phyloP scores from a whole-genome alignment of 2,888 invertebrate species.

The Rhorus exstirpatorius region DNA sequence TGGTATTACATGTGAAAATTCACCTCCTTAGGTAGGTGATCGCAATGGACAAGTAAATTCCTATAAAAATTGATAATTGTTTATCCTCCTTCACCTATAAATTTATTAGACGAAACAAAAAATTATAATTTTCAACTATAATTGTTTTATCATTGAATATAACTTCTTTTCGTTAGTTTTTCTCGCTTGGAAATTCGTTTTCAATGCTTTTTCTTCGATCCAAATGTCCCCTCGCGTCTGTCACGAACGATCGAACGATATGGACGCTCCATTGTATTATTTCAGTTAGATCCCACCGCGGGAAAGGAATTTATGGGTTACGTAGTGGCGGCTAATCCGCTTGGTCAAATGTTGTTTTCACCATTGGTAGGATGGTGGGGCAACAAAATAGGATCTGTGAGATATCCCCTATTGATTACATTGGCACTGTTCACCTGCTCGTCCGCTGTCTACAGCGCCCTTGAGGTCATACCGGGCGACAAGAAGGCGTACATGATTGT shows the following conservation, averaged over 20 bases:
- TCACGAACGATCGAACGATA: constrained; percentile 44
- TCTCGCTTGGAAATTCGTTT: no score
- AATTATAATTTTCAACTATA: no score
- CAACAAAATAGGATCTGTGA: constrained; percentile 91
- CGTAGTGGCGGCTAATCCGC: constrained; percentile 94
- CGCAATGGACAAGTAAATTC: no score
- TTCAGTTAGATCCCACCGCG: constrained; percentile 92
- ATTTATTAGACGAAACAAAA: no score
- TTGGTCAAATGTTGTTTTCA: constrained; percentile 95
- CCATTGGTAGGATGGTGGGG: constrained; percentile 95
- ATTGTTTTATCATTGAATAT: no score
- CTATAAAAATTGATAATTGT: no score
- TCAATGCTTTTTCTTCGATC: background rate
- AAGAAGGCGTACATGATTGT: constrained; percentile 92
- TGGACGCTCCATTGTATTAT: constrained; percentile 70
- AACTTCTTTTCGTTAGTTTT: no score
- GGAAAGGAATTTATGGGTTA: constrained; percentile 94
- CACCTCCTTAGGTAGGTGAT: no score
- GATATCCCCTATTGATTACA: constrained; percentile 91
- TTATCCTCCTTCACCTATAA: no score
- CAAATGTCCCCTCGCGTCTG: background rate
- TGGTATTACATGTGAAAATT: no score
- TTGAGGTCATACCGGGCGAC: constrained; percentile 90
- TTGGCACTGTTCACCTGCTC: constrained; percentile 91
- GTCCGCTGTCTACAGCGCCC: constrained; percentile 91